A percentile compares a stretch with the other conserved stretches of the same genome.
Conservation (phyloP, 2,888 invertebrate species). For the Tachina lurida region DNA sequence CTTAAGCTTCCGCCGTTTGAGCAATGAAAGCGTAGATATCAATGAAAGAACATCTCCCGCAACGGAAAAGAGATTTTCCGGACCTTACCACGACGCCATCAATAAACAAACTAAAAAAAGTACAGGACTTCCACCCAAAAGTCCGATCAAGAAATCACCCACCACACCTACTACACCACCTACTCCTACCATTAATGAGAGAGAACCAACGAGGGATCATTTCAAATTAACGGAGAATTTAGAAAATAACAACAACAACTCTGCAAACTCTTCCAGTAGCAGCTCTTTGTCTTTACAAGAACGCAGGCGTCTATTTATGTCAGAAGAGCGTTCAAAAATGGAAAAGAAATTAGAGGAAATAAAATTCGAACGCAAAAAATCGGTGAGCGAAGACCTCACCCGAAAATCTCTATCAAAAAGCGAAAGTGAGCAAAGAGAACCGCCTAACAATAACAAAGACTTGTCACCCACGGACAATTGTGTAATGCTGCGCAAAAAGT, state of each 20-base stretch:
- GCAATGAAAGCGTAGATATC: conserved; percentile 83
- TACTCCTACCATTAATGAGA: conserved; percentile 74
- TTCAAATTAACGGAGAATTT: conserved; percentile 54
- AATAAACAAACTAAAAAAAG: conserved; percentile 75
- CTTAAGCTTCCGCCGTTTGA: conserved; percentile 81
- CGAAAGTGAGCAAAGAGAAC: conserved; percentile 61
- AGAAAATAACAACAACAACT: conserved; percentile 12
- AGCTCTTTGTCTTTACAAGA: conserved; percentile 78
- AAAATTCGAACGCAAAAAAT: conserved; percentile 79
- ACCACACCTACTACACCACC: conserved; percentile 63
- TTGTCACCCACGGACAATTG: conserved; percentile 66
- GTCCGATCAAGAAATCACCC: conserved; percentile 64
- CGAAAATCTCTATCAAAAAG: conserved; percentile 69
- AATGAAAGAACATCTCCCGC: conserved; percentile 75
- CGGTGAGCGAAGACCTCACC: conserved; percentile 76
- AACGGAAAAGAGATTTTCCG: conserved; percentile 64
- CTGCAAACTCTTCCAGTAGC: conserved; percentile 45
- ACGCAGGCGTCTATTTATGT: conserved; percentile 79
- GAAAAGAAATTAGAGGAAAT: conserved; percentile 78
- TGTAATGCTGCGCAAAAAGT: conserved; percentile 82
- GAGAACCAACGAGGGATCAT: conserved; percentile 68
- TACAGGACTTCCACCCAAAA: conserved; percentile 71
- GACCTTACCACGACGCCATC: conserved; percentile 72
- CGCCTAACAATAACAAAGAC: neutral
- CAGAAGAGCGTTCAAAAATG: conserved; percentile 78